Evolutionary conservation across 2,888 invertebrate genomes (phyloP), one percentile per base, ranked within the genome.

Genomic region (Orgyia antiqua): DNA sequence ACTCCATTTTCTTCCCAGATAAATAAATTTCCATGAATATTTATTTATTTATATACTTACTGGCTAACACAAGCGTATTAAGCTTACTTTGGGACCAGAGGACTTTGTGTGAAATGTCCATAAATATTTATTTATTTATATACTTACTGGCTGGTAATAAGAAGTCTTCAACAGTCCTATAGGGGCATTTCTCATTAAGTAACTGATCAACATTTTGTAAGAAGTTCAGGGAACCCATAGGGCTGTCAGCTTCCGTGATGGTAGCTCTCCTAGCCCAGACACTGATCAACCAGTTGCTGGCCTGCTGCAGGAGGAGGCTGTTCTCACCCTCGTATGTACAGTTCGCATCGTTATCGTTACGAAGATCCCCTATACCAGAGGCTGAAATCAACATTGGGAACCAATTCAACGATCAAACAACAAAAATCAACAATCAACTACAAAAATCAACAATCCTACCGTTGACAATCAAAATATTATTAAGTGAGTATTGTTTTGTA

Each of bases 261-360:
- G 63, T 51, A 19, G 55, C 38, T 2, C 88, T 41, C 10, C 75
- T 58, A 0, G 78, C 63, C 90, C 91, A 92, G 18, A 89, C 72
- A 40, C 75, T 87, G 11, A 96, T 68, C 8, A 97, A 82, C 92
- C 94, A 96, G 78, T 96, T 96, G 73, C 93, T 93, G 26, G 94
- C 90, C 86, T 95, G 95, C 72, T 96, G 96, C 31, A 95, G 88
- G 8, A 97, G 79, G 1, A 97, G 92, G 60, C 95, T 94, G 82
- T 95, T 96, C 82, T 97, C 96, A 0, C 97, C 96, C 74, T 97
- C 96, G 64, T 95, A 97, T 0, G 93, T 97, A 61, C 93, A 93
- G 75, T 94, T 94, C 0, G 95, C 94, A 68, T 96, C 96, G 68
- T 94, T 92, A 61, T 94, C 92, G 66, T 93, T 90, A 24, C 94